Base-by-base conservation (phyloP, 2,888 invertebrate species). In the Epirrhoe alternata region DNA sequence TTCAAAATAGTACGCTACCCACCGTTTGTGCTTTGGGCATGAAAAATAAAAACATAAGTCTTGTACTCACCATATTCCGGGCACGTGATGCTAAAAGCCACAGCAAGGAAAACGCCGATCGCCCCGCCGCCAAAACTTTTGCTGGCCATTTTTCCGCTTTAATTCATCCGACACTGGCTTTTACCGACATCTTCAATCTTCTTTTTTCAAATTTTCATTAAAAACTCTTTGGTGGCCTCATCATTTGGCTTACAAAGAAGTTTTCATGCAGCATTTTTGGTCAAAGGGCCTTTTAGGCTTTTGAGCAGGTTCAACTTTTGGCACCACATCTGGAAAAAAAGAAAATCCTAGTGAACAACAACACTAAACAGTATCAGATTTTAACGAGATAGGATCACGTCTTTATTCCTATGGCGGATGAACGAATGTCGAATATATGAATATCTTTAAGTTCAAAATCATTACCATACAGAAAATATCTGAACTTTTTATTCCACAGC, bases 81-180 rank as follows among this genome's bases (percentile, higher is more conserved):
- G 77, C 89, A 92, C 74, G 87, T 89, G 83, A 90, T 84, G 84
- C 92, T 92, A 78, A 93, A 86, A 73, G 87, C 87, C 81, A 89
- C 87, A 72, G 92, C 90, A 79, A 93, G 85, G 81, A 92, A 85
- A 83, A 91, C 84, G 74, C 92, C 90, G 83, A 91, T 85, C 87
- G 90, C 87, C 77, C 92, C 89, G 72, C 88, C 87, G 67, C 86
- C 87, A 71, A 87, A 85, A 76, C 87, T 85, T 85, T 87, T 89
- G 82, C 82, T 83, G 86, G 88, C 92, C 92, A 93, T 93, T 85
- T 88, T 89, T 82, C 80, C 81, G 81, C 82, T 81, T 86, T 86
- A 82, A 75, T 82, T 91, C 87, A 93, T 86, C 92, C 90, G 77
- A 90, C 88, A 80, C 88, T 92, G 77, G 88, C 84, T 84, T 86